Base-by-base conservation (phyloP, 2,797 vertebrate species). In the Heliangelus exortis region DNA sequence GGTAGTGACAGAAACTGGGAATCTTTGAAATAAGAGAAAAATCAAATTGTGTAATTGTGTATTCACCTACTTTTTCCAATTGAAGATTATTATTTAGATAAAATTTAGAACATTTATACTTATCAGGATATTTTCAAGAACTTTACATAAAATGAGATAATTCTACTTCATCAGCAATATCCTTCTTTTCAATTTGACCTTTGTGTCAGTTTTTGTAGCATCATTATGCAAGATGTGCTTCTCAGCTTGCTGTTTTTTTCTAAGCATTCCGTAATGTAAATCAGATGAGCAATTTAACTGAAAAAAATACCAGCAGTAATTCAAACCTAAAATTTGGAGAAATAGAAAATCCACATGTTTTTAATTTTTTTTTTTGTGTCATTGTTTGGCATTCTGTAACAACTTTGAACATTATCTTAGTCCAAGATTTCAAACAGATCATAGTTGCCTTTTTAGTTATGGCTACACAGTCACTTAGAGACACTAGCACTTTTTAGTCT, bases 401-500 rank as follows among this genome's bases (percentile, higher is more conserved):
- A 73, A 29, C 34, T 36, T 71, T 67, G 33, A 84, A 10, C 34
- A 55, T 6, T 48, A 41, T 55, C n/a, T 75, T 47, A 39, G 28
- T 57, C 34, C 23, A 61, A 68, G 71, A 51, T 92, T 79, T 82
- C 34, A 53, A 68, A 47, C 4, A 54, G 65, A 78, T 34, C 8
- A 8, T 16, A 17, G 11, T 2, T 79, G 48, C 11, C 31, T 65
- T 59, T 72, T 89, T 31, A 82, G 50, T 76, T 39, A 29, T 9
- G 45, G 33, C 22, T 63, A 19, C 14, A 9, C n/a, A 13, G 22
- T 68, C 0, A 0, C 28, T 75, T 87, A 16, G 54, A 50, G 10
- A 10, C 19, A 10, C 15, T 12, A 39, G 26, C 15, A 33, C n/a
- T 74, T 53, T 18, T 18, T 0, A 0, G 78, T 73, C 50, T 51